A percentile compares a stretch with the other conserved stretches of the same genome.
Conservation (phyloP, 2,888 invertebrate genomes). For the Drosophila glabriapex region DNA sequence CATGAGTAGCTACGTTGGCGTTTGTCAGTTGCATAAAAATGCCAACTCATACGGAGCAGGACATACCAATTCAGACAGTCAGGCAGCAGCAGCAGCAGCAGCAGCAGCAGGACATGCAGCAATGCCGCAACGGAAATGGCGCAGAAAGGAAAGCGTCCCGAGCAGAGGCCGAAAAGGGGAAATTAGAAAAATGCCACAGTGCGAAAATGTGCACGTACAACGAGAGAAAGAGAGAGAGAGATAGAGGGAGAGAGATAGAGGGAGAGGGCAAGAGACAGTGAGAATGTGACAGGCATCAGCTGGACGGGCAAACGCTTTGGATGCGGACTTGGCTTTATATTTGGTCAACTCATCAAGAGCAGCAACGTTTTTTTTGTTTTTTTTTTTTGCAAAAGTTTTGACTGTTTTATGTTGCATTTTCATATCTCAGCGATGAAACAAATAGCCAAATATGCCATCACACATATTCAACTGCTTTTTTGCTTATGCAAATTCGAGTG, state of each 20-base stretch:
- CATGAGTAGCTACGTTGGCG: slow-evolving; percentile 60
- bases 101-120: slow-evolving; percentile 66
- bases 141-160: slow-evolving; percentile 67
- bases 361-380: neutral
- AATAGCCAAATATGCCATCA: slow-evolving; percentile 60
- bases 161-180: slow-evolving; percentile 50
- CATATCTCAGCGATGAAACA: slow-evolving; percentile 36
- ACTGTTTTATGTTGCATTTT: neutral
- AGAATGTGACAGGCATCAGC: slow-evolving; percentile 29
- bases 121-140: slow-evolving; percentile 75
- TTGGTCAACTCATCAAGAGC: slow-evolving; percentile 27
- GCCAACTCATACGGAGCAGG: slow-evolving; percentile 74
- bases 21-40: slow-evolving; percentile 80
- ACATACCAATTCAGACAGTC: slow-evolving; percentile 61
- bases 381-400: slow-evolving; percentile 43
- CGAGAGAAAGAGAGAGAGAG: neutral
- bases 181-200: slow-evolving; percentile 77
- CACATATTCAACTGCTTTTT: slow-evolving; percentile 36
- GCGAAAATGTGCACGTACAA: slow-evolving; percentile 30
- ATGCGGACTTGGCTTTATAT: slow-evolving; percentile 1
- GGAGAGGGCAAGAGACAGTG: neutral
- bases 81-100: slow-evolving; percentile 8
- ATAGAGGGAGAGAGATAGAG: neutral
- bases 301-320: slow-evolving; percentile 35
- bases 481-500: slow-evolving; percentile 56